A percentile compares a stretch with the other conserved stretches of the same genome.
Conservation (phyloP, 1,140 invertebrate species). For the Fopius arisanus region DNA sequence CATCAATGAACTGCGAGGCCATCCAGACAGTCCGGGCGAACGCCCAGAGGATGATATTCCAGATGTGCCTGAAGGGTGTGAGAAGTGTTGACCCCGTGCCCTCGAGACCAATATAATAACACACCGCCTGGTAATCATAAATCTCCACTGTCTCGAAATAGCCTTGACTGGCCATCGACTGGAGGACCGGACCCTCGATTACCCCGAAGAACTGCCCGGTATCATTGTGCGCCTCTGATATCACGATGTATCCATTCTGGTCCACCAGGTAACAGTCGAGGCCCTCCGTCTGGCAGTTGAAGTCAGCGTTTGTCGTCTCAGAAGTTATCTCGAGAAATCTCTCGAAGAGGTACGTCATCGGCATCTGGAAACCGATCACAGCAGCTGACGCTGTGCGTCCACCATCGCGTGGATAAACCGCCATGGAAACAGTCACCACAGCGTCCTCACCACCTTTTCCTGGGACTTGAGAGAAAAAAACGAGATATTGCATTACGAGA, state of each 20-base stretch:
- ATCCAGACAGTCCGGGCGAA: conserved; percentile 49
- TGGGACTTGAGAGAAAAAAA: conserved; percentile 71
- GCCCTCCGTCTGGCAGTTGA: conserved; percentile 66
- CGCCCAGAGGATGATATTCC: conserved; percentile 50
- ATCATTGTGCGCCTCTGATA: conserved; percentile 74
- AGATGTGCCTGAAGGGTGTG: conserved; percentile 49
- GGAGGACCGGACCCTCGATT: conserved; percentile 80
- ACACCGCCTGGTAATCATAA: conserved; percentile 88
- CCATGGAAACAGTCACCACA: conserved; percentile 81
- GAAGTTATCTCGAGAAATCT: conserved; percentile 78
- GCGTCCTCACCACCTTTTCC: conserved; percentile 69
- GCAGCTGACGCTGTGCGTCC: conserved; percentile 83
- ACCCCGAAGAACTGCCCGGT: conserved; percentile 88
- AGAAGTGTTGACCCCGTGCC: conserved; percentile 31
- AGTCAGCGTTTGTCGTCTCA: conserved; percentile 39
- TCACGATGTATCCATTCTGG: conserved; percentile 88
- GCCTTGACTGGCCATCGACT: conserved; percentile 75
- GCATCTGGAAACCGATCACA: conserved; percentile 87
- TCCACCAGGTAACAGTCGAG: conserved; percentile 87
- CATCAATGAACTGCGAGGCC: conserved; percentile 45
- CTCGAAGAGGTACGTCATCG: conserved; percentile 71
- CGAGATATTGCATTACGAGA: background rate
- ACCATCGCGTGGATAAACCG: conserved; percentile 83
- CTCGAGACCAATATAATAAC: conserved; percentile 58
- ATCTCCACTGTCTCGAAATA: conserved; percentile 81